Conservation (phyloP, 2,113 vertebrate species). For the Rhegmatorhina hoffmannsi region DNA sequence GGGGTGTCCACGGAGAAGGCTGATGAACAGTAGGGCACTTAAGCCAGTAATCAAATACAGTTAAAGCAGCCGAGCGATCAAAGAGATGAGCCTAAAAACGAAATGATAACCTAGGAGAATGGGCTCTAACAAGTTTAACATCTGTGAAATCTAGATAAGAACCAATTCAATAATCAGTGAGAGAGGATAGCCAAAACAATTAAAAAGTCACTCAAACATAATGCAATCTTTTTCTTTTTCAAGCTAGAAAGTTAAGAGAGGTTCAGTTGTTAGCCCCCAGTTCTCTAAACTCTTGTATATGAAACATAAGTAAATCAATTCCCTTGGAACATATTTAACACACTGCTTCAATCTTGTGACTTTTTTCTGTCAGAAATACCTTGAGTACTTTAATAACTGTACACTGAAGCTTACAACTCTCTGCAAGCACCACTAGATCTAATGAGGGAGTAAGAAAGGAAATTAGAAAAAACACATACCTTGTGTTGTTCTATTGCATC, state of each 20-base stretch:
- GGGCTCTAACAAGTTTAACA: not conserved
- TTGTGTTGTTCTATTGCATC: constrained; percentile 93
- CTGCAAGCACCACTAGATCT: not conserved
- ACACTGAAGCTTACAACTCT: not conserved
- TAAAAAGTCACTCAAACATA: not conserved
- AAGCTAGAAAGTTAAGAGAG: not conserved
- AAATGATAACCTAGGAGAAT: not conserved
- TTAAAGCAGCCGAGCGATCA: not conserved
- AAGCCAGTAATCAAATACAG: not conserved
- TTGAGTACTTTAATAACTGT: not conserved
- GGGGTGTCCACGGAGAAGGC: too few species aligned
- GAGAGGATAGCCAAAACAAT: not conserved
- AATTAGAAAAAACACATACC: constrained; percentile 71
- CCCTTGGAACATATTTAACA: not conserved
- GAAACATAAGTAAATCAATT: not conserved
- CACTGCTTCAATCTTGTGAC: not conserved
- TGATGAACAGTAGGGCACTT: too few species aligned
- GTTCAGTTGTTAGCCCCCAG: not conserved
- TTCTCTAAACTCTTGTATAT: not conserved
- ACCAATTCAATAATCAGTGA: not conserved
- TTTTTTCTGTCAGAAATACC: not conserved
- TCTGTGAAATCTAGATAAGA: not conserved
- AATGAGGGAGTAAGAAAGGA: not conserved
- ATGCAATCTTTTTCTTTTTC: not conserved
- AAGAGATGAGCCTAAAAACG: not conserved